Evolutionary conservation across 2,797 vertebrate species (phyloP).

Genomic region (Glossophaga mutica): DNA sequence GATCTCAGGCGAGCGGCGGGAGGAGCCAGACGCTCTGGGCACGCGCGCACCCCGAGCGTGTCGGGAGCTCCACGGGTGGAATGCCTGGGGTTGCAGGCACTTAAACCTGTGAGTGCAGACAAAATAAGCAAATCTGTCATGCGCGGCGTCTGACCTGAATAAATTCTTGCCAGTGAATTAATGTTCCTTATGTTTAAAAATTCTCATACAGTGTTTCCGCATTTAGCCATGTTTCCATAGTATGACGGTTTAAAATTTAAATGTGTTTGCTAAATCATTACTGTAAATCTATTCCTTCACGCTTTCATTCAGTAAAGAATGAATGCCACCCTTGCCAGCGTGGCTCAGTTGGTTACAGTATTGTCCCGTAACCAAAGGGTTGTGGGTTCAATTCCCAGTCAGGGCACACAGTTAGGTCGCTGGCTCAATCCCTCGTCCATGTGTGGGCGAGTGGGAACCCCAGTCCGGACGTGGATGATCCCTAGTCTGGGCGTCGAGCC

Average conservation of each 20-base stretch:
- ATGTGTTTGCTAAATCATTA: background rate
- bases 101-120: background rate
- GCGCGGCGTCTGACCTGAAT: background rate
- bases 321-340: background rate
- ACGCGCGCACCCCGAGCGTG: background rate
- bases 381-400: too few relatives aligned
- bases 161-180: background rate
- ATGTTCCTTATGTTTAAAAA: background rate
- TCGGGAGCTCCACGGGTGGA: background rate
- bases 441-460: too few relatives aligned
- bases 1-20: background rate
- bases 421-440: too few relatives aligned
- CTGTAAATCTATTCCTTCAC: background rate
- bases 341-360: too few relatives aligned
- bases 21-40: background rate
- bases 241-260: background rate
- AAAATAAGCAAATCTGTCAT: background rate
- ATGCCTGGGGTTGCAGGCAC: background rate
- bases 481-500: too few relatives aligned
- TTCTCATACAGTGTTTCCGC: background rate
- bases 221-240: background rate
- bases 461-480: too few relatives aligned
- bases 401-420: too few relatives aligned
- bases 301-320: background rate
- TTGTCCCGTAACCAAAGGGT: too few relatives aligned